Evolutionary conservation across 2,888 invertebrate species (phyloP).

Genomic region (Matsumyia berberina): DNA sequence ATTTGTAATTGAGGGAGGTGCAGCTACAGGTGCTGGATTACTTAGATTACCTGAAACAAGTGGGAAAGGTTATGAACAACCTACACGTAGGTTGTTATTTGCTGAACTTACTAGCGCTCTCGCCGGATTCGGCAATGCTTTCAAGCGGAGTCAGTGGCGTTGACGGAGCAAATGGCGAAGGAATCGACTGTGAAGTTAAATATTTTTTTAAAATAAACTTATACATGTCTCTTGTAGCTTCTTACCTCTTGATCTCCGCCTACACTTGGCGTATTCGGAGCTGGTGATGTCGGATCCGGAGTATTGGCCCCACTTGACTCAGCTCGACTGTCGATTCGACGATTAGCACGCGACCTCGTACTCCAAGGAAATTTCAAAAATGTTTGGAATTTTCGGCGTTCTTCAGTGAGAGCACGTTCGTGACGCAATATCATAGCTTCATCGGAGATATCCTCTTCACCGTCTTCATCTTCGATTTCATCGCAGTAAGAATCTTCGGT

Average conservation of each 20-base stretch:
- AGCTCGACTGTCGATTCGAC: conserved; percentile 88
- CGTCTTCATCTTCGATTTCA: conserved; percentile 61
- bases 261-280: conserved; percentile 81
- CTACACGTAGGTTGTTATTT: not conserved
- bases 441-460: conserved; percentile 92
- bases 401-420: conserved; percentile 87
- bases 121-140: conserved; percentile 77
- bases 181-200: conserved; percentile 80
- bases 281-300: conserved; percentile 89
- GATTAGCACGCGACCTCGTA: conserved; percentile 86
- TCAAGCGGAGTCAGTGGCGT: conserved; percentile 81
- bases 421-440: conserved; percentile 90
- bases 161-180: conserved; percentile 82
- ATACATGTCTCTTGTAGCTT: not conserved
- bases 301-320: conserved; percentile 90
- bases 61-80: not conserved
- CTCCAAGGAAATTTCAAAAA: conserved; percentile 84
- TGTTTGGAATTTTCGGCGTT: conserved; percentile 88
- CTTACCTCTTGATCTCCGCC: conserved; percentile 82
- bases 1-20: conserved; percentile 59
- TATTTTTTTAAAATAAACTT: not conserved
- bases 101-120: conserved; percentile 74
- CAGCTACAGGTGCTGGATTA: conserved; percentile 54
- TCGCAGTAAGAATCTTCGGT: not conserved
- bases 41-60: conserved; percentile 50